Base-by-base conservation (phyloP, 2,113 vertebrate genomes). In the Otocyon megalotis region DNA sequence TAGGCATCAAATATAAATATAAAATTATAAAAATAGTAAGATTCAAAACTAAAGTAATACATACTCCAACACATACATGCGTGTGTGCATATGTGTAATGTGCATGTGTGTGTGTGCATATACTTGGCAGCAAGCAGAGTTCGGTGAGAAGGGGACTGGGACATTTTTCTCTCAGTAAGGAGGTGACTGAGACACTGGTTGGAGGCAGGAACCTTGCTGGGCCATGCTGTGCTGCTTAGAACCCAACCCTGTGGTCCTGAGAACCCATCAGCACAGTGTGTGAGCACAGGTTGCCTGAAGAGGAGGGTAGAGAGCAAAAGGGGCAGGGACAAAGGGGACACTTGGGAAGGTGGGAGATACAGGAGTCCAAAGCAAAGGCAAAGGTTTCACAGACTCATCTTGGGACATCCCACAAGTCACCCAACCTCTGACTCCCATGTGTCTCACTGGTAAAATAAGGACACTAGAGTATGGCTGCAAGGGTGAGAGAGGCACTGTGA, bases 171-270 rank as follows among this genome's bases (percentile, higher is more conserved):
- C 58, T 53, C 16, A 37, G n/a, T 28, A 9, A 11, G 3, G 24
- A 48, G 69, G 19, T 3, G 1, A 4, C 48, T 35, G 20, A 35
- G 60, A 26, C 0, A 0, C 7, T 19, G 14, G 8, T 20, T 1
- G 67, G 92, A 93, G 80, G 22, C 26, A 6, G 30, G 30, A 30
- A 8, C 6, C 28, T 50, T 63, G 15, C 26, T 0, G 0, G 58
- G 50, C 56, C 71, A 35, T 7, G 48, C 0, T 1, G 43, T 2
- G 15, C n/a, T 37, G 48, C 69, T 63, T 19, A 56, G 62, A 43
- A 17, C 72, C 8, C 17, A 19, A 0, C 6, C 3, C 2, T 5
- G 20, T 62, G 53, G 28, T 53, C 56, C 43, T 87, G 53, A 24
- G 17, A 32, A 24, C 1, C 53, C 10, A 3, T 3, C 8, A 58